Evolutionary conservation across 2,797 vertebrate species (phyloP), one percentile per base, ranked within the genome.

Genomic region (Ctenopoma kingsleyae): DNA sequence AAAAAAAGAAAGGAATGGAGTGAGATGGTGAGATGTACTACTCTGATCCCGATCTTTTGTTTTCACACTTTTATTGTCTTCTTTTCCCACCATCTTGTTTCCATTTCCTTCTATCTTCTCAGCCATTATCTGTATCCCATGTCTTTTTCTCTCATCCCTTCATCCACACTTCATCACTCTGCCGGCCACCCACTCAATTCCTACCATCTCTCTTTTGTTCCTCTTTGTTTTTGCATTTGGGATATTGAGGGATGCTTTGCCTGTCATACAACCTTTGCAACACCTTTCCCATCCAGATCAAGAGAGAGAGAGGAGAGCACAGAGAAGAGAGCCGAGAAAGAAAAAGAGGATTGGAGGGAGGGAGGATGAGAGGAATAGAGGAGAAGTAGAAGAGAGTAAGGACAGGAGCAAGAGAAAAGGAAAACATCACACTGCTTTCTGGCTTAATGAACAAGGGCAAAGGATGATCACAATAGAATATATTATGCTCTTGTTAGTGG

Each of bases 221-320:
- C 70, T 70, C 55, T 66, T 84, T 40, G n/a, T 71, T 77, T 76
- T 78, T 81, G 67, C 74, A 78, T 85, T 80, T 53, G 67, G 74
- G 62, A 67, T 91, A 74, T 76, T 55, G 71, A 91, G 87, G 92
- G 93, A 95, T 95, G 93, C 94, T 94, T 95, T 95, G 93, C 93
- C 93, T 96, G 95, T 96, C 96, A 96, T 94, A 90, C 82, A 92
- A 92, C 93, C 94, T 97, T 96, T 95, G 90, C 94, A 89, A 96
- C 96, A 96, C 88, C 80, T 89, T 79, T 87, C 85, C 81, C 91
- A 92, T 93, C 88, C 80, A 84, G 85, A 50, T 74, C 77, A 12
- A 75, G 58, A 59, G 66, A 38, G 61, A 23, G 57, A 57, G 47
- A 56, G 35, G 58, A 48, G 51, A 61, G 80, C 7, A 51, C 48